These are phyloP conservation scores for Phodopus roborovskii DNA, from an alignment of 2,113 vertebrate species.

Conservation along the genomic window DNA sequence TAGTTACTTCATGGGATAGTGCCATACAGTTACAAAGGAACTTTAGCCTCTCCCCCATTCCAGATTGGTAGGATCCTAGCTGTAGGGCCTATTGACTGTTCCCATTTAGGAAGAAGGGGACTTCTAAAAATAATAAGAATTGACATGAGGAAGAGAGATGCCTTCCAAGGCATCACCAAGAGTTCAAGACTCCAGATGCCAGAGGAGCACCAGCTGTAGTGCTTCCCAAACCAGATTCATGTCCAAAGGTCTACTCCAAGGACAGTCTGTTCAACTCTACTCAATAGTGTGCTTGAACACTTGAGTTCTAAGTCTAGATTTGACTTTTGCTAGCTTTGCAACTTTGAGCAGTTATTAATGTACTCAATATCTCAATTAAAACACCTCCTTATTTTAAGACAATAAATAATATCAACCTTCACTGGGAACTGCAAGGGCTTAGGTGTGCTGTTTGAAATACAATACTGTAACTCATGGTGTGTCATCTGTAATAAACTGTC, in stretches of 20 bases:
- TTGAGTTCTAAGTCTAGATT: neutral
- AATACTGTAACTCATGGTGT: too few species aligned
- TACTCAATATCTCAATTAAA: neutral
- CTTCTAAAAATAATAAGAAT: neutral
- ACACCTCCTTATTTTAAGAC: neutral
- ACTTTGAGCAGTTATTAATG: neutral
- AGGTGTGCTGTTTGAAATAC: neutral
- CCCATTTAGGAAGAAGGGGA: neutral
- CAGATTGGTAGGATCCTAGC: rapidly evolving
- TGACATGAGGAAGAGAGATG: neutral
- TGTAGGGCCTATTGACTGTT: neutral
- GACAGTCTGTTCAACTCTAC: neutral
- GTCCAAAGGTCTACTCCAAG: neutral
- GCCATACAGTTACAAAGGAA: neutral
- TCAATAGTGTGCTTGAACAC: neutral
- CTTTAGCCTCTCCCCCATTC: neutral
- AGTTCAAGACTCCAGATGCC: neutral
- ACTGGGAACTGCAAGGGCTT: neutral
- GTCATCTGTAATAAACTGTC: neutral
- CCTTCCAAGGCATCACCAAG: neutral
- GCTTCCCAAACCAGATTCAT: neutral
- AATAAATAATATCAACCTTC: neutral
- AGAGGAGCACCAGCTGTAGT: neutral
- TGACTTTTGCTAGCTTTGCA: neutral
- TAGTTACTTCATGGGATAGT: neutral